Evolutionary conservation across 2,888 invertebrate species (phyloP).

Genomic region (Balanococcus diminutus): DNA sequence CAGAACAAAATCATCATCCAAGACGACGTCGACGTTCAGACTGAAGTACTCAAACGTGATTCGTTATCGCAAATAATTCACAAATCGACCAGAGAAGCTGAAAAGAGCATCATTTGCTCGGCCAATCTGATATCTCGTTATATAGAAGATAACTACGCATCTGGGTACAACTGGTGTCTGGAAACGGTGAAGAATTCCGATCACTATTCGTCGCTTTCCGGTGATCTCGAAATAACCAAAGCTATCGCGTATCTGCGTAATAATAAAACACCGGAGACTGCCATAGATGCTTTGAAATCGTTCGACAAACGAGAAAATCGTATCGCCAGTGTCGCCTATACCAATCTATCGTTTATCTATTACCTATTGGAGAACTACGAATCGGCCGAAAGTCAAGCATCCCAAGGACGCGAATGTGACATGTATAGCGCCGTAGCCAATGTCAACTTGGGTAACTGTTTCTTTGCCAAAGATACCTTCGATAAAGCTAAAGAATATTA

Average conservation of each 20-base stretch:
- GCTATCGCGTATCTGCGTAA: slow-evolving; percentile 83
- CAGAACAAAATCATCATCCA: slow-evolving; percentile 25
- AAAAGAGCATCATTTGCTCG: slow-evolving; percentile 81
- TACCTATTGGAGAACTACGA: slow-evolving; percentile 67
- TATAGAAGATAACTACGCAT: slow-evolving; percentile 69
- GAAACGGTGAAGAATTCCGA: slow-evolving; percentile 91
- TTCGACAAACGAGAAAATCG: slow-evolving; percentile 86
- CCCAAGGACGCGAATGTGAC: slow-evolving; percentile 62
- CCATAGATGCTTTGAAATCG: slow-evolving; percentile 81
- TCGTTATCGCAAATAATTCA: slow-evolving; percentile 75
- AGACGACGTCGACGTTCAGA: slow-evolving; percentile 51
- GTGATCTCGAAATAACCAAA: slow-evolving; percentile 89
- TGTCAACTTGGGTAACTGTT: slow-evolving; percentile 84
- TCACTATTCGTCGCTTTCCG: slow-evolving; percentile 75
- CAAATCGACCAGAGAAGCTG: slow-evolving; percentile 74
- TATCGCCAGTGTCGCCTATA: slow-evolving; percentile 82
- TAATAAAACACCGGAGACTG: slow-evolving; percentile 70
- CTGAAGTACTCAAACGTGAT: slow-evolving; percentile 68
- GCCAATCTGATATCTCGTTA: slow-evolving; percentile 88
- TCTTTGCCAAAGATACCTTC: slow-evolving; percentile 71
- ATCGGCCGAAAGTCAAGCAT: slow-evolving; percentile 57
- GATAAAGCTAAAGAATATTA: slow-evolving; percentile 76
- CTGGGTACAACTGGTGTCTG: slow-evolving; percentile 82
- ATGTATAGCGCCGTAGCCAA: slow-evolving; percentile 80
- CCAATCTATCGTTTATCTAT: slow-evolving; percentile 84